These are phyloP conservation scores for Melieria crassipennis DNA, from an alignment of 2,888 invertebrate species.

Conservation along the genomic window DNA sequence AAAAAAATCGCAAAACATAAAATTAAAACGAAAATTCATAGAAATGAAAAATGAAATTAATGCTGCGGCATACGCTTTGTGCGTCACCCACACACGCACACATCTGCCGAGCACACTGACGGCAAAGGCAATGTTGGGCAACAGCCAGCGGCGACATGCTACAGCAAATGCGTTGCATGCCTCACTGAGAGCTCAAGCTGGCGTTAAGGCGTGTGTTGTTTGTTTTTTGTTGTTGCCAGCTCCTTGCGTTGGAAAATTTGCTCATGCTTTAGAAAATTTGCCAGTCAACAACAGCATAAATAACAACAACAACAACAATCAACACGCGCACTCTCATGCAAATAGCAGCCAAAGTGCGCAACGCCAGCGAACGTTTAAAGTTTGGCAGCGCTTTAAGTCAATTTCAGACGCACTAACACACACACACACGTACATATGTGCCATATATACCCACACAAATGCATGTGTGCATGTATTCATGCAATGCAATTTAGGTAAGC, in stretches of 20 bases:
- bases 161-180: conserved; percentile 1
- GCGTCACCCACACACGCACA: neutral
- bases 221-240: too few relatives aligned
- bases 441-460: neutral
- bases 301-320: too few relatives aligned
- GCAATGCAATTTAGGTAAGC: neutral
- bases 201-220: conserved; percentile 12
- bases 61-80: conserved; percentile 4
- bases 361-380: too few relatives aligned
- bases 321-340: too few relatives aligned
- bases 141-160: neutral
- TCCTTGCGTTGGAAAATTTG: too few relatives aligned
- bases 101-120: too few relatives aligned
- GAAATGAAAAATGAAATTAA: neutral
- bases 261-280: too few relatives aligned
- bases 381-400: too few relatives aligned
- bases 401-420: neutral
- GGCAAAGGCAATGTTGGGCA: neutral
- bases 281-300: too few relatives aligned
- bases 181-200: conserved; percentile 28
- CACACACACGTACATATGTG: neutral
- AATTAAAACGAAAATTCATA: too few relatives aligned
- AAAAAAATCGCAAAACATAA: too few relatives aligned
- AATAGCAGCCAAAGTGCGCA: too few relatives aligned
- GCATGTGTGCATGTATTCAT: neutral